Base-by-base conservation (phyloP, 2,797 vertebrate genomes). In the Pogoniulus pusillus region DNA sequence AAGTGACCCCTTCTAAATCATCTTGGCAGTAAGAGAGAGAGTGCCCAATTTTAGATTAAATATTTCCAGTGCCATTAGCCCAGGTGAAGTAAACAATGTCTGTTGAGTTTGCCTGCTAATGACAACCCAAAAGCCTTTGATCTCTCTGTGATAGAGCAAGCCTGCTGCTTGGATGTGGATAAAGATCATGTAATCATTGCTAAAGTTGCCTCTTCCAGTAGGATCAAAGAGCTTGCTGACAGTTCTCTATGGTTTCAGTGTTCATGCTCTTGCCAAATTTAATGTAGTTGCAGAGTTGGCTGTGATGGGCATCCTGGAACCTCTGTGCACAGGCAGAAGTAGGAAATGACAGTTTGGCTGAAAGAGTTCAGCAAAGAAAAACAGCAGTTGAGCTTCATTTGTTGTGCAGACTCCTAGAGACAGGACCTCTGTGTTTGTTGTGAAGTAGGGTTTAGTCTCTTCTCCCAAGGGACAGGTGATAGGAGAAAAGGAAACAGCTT, bases 1-100 rank as follows among this genome's bases (percentile, higher is more conserved):
- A 91, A 90, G 88, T 84, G 88, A 87, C 65, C 95, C 95, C 88
- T 94, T 92, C 85, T 96, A 95, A 93, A 95, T 95, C 95, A 95
- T 93, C 76, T 79, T 91, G 93, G 92, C 95, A 93, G 70, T 79
- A 90, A 93, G 54, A 74, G 87, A 72, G 73, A 76, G 85, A 65
- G 66, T 24, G 63, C 93, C 93, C 90, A 82, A 93, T 94, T 89
- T 95, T 90, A 92, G 68, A 96, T 96, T 93, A 93, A 96, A 95
- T 89, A 85, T 91, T 93, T 93, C 95, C 94, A 93, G 73, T 79
- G 66, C 91, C 76, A 86, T 95, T 94, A 92, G 82, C 89, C 92
- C 30, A 74, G 94, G 39, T 53, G 64, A 39, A 76, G 87, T 88
- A 93, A 95, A 93, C 94, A 90, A 22, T 58, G 27, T 71, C 71